Conservation (phyloP, 2,888 invertebrate genomes). For the Metellina segmentata region DNA sequence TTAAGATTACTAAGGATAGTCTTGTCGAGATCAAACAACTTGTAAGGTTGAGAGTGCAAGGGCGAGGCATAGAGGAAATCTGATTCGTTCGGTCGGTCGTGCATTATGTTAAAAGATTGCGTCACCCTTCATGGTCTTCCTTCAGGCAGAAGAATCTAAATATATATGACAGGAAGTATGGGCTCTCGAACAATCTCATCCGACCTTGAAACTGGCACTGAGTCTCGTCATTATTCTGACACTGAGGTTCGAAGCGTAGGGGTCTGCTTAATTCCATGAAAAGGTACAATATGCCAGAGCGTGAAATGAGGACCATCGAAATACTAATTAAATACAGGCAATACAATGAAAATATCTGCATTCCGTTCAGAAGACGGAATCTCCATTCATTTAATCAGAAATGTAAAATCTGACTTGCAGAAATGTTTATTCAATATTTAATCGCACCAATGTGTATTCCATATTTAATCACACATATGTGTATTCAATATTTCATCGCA, state of each 20-base stretch:
- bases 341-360: too few relatives aligned
- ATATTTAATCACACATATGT: too few relatives aligned
- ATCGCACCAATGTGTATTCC: too few relatives aligned
- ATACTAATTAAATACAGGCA: background rate
- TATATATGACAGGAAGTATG: constrained; percentile 26
- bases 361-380: too few relatives aligned
- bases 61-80: constrained; percentile 32
- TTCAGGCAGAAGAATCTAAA: background rate
- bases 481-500: too few relatives aligned
- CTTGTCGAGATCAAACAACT: background rate
- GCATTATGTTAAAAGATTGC: constrained; percentile 4
- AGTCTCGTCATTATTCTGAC: background rate
- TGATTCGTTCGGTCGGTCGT: constrained; percentile 10
- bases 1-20: too few relatives aligned
- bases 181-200: background rate
- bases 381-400: too few relatives aligned
- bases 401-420: too few relatives aligned
- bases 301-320: background rate
- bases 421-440: too few relatives aligned
- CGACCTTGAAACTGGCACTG: background rate
- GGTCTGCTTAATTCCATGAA: too few relatives aligned
- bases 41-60: background rate
- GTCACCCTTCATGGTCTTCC: background rate
- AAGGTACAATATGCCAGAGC: background rate
- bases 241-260: background rate